A percentile compares a stretch with the other conserved stretches of the same genome.
Conservation (phyloP, 2,113 vertebrate species). For the Oncorhynchus gorbuscha region DNA sequence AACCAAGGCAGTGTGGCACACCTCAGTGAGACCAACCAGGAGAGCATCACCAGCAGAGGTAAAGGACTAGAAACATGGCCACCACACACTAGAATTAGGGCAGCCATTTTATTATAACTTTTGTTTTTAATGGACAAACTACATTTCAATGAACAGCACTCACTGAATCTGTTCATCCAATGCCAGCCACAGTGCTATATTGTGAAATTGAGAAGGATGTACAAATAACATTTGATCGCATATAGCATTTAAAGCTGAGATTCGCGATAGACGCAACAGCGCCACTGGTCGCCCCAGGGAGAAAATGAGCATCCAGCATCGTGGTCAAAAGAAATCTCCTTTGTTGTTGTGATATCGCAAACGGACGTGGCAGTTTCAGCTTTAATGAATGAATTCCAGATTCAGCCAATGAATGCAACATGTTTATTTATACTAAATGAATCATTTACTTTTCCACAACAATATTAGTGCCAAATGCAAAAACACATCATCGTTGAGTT, state of each 20-base stretch:
- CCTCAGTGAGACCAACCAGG: slow-evolving; percentile 94
- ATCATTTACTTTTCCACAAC: too few relatives aligned
- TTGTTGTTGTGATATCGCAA: too few relatives aligned
- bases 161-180: neutral
- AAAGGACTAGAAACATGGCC: slow-evolving; percentile 15
- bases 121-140: neutral
- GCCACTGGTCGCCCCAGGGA: too few relatives aligned
- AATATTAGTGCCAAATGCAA: too few relatives aligned
- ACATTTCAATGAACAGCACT: neutral
- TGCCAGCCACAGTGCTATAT: neutral
- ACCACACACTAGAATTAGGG: neutral
- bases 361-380: too few relatives aligned
- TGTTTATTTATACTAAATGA: too few relatives aligned
- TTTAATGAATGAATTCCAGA: too few relatives aligned
- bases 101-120: neutral
- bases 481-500: too few relatives aligned
- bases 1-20: slow-evolving; percentile 88
- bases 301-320: too few relatives aligned
- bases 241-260: neutral
- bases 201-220: neutral
- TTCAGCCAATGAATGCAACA: too few relatives aligned
- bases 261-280: too few relatives aligned
- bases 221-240: neutral
- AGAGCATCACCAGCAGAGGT: slow-evolving; percentile 84
- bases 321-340: too few relatives aligned